Evolutionary conservation across 2,888 invertebrate genomes (phyloP).

Genomic region (Nomada ferruginata): DNA sequence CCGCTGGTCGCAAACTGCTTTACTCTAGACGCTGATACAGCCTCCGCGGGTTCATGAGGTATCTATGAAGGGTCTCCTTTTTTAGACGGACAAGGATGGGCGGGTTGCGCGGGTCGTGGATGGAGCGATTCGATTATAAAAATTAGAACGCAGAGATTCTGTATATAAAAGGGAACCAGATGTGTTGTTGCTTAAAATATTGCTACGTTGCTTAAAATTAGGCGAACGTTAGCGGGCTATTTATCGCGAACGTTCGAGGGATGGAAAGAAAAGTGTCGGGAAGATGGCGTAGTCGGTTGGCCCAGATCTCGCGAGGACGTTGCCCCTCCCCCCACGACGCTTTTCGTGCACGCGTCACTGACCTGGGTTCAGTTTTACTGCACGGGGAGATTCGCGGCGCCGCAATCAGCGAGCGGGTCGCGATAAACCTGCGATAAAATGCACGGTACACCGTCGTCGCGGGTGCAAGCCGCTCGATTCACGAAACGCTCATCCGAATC

Average conservation of each 20-base stretch:
- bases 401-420: conserved; percentile 38
- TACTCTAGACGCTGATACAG: too few relatives aligned
- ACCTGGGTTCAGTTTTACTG: conserved; percentile 58
- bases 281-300: conserved; percentile 20
- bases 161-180: too few relatives aligned
- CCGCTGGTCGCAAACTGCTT: too few relatives aligned
- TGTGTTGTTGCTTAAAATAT: too few relatives aligned
- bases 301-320: conserved; percentile 49
- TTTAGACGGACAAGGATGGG: too few relatives aligned
- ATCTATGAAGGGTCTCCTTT: too few relatives aligned
- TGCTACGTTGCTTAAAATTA: too few relatives aligned
- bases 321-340: conserved; percentile 42
- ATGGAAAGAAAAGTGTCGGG: conserved; percentile 8
- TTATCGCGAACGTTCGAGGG: neutral
- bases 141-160: too few relatives aligned
- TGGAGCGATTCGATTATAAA: too few relatives aligned
- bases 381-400: conserved; percentile 55
- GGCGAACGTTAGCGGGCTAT: neutral
- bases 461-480: conserved; percentile 18
- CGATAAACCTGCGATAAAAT: conserved; percentile 59
- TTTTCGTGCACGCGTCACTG: conserved; percentile 64
- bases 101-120: neutral
- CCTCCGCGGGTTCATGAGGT: too few relatives aligned
- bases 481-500: conserved; percentile 33
- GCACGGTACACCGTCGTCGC: conserved; percentile 37